These are phyloP conservation scores for Ormyrus thymus DNA, from an alignment of 2,888 invertebrate species.

Conservation along the genomic window DNA sequence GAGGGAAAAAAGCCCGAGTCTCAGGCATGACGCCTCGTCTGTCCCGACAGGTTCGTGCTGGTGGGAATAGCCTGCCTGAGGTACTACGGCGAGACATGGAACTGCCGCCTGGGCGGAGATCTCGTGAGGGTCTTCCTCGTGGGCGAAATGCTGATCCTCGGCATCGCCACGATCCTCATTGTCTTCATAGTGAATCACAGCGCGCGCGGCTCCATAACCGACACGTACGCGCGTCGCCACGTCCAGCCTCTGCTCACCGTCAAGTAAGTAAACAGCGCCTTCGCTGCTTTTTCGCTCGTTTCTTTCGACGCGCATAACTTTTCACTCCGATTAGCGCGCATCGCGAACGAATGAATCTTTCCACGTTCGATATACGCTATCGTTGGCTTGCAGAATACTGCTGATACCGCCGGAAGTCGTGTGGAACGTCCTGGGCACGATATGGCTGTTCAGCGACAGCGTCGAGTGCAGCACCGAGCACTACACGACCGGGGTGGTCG, in stretches of 20 bases:
- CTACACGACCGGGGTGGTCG: slow-evolving; percentile 84
- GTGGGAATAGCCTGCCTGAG: slow-evolving; percentile 81
- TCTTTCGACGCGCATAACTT: too few relatives aligned
- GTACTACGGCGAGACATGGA: slow-evolving; percentile 82
- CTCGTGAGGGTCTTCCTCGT: slow-evolving; percentile 84
- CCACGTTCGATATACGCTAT: too few relatives aligned
- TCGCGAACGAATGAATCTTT: too few relatives aligned
- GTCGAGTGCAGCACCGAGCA: slow-evolving; percentile 82
- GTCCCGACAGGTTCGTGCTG: slow-evolving; percentile 78
- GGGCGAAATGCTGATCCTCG: slow-evolving; percentile 82
- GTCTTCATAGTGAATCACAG: slow-evolving; percentile 83
- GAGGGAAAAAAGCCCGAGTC: too few relatives aligned
- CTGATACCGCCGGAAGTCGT: slow-evolving; percentile 86
- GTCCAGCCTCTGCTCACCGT: slow-evolving; percentile 84
- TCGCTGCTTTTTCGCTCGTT: too few relatives aligned
- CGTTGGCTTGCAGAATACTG: slow-evolving; percentile 78
- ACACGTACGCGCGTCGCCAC: slow-evolving; percentile 81
- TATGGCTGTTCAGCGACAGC: slow-evolving; percentile 86
- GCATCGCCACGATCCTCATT: slow-evolving; percentile 80
- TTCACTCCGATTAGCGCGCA: too few relatives aligned
- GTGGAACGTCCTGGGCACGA: slow-evolving; percentile 87
- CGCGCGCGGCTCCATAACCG: slow-evolving; percentile 87
- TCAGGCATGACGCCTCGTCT: too few relatives aligned
- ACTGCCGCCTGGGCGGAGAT: slow-evolving; percentile 82
- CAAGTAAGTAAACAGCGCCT: slow-evolving; percentile 76